These are phyloP conservation scores for Platygyra sinensis DNA, from an alignment of 64 coral and sea anemone genomes.

Conservation along the genomic window DNA sequence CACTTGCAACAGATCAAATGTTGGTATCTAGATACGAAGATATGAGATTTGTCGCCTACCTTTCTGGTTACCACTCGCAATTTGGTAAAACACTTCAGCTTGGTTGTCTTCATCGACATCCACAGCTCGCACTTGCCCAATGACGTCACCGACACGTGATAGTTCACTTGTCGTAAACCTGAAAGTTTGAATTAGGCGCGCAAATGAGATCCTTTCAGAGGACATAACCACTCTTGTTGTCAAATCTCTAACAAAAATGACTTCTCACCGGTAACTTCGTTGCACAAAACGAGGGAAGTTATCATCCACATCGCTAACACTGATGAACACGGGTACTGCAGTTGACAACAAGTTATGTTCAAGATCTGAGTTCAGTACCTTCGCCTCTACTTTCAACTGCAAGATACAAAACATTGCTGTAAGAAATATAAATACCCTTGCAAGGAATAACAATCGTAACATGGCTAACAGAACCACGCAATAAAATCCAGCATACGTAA, in stretches of 20 bases:
- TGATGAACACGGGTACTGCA: slow-evolving; percentile 22
- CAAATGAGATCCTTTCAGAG: too few relatives aligned
- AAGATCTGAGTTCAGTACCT: neutral
- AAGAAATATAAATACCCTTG: neutral
- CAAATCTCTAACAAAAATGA: neutral
- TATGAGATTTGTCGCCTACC: neutral
- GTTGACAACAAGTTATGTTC: slow-evolving; percentile 8
- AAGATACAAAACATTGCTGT: neutral
- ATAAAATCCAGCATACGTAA: neutral
- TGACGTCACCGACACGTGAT: slow-evolving; percentile 48
- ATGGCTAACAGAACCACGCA: too few relatives aligned
- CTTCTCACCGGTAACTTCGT: slow-evolving; percentile 41
- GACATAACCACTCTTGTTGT: neutral
- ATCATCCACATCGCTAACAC: slow-evolving; percentile 56
- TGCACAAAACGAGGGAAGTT: slow-evolving; percentile 24
- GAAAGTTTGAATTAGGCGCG: neutral
- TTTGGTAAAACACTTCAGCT: slow-evolving; percentile 12
- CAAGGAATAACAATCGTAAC: too few relatives aligned
- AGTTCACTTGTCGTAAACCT: slow-evolving; percentile 32
- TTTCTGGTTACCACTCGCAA: slow-evolving; percentile 18
- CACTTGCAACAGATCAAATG: neutral
- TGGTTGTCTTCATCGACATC: slow-evolving; percentile 35
- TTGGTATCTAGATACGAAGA: neutral
- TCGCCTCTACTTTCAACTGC: slow-evolving; percentile 3
- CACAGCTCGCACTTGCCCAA: slow-evolving; percentile 49